Conservation (phyloP, 1,140 invertebrate species). For the Prorops nasuta region DNA sequence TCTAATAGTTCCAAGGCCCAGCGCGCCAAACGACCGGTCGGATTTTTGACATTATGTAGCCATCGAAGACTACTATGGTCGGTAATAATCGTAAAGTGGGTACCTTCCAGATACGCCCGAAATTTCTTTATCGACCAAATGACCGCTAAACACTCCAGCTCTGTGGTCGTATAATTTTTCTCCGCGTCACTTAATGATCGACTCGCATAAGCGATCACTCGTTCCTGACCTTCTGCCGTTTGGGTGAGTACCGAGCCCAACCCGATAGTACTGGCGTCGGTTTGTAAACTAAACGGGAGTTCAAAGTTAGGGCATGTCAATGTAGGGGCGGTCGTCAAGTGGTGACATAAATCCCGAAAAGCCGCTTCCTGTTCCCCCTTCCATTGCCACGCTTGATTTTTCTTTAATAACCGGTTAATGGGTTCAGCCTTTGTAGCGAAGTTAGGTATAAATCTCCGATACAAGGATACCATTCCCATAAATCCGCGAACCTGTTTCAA, state of each 20-base stretch:
- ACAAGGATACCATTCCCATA: slow-evolving; percentile 38
- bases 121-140: not conserved
- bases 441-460: slow-evolving; percentile 39
- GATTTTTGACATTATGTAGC: not conserved
- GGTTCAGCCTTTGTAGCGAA: slow-evolving; percentile 36
- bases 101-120: not conserved
- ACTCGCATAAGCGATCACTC: not conserved
- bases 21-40: slow-evolving; percentile 17
- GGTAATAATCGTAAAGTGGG: not conserved
- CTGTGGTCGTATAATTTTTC: not conserved
- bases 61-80: not conserved
- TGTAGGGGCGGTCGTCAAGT: not conserved
- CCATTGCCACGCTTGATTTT: slow-evolving; percentile 1
- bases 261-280: not conserved
- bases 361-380: not conserved
- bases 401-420: slow-evolving; percentile 3
- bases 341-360: not conserved
- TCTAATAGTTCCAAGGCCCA: slow-evolving; percentile 21
- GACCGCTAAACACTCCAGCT: not conserved
- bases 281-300: not conserved
- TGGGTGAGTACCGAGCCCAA: not conserved
- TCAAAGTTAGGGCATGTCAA: not conserved
- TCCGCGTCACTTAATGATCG: not conserved
- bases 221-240: not conserved
- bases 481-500: slow-evolving; percentile 18